Base-by-base conservation (phyloP, 2,797 vertebrate genomes). In the Pangasius sanitwongsei region DNA sequence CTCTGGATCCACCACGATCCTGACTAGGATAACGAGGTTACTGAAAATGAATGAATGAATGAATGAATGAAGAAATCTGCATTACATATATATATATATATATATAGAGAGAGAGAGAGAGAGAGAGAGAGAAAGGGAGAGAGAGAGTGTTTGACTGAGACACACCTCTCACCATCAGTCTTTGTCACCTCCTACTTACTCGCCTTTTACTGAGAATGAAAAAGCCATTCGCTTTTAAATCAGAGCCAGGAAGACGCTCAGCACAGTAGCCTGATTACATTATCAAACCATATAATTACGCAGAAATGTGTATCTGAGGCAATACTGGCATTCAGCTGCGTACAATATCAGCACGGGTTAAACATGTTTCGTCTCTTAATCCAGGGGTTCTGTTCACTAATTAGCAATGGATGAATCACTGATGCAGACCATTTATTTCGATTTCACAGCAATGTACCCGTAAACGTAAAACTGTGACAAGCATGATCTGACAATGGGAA, bases 141-240 rank as follows among this genome's bases (percentile, higher is more conserved):
- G 6, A 48, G 44, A 48, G 44, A 48, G 44, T 48, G 90, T 92
- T 80, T 80, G 53, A 57, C 92, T 91, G 57, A 92, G 91, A 90
- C 89, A 90, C 87, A 91, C 91, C 88, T 75, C 84, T 65, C 86
- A 90, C 92, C 91, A 95, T 96, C 94, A 94, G 93, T 95, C 95
- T 94, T 85, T 81, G 90, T 91, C 89, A 88, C 91, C 91, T 92
- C 87, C 86, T 67, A 90, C 86, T 92, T 91, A 92, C 93, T 94
- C 88, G 91, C 91, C 92, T 93, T 94, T 94, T 92, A 92, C 90
- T 88, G 90, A 92, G 93, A 93, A 94, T 93, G 92, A 94, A 95
- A 94, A 89, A 90, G 89, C 70, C 87, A 67, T 91, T 91, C 80
- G 90, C 88, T 67, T 93, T 69, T 93, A 94, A 94, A 94, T 95